Conservation (phyloP, 2,113 vertebrate species). For the Lanius ludovicianus region DNA sequence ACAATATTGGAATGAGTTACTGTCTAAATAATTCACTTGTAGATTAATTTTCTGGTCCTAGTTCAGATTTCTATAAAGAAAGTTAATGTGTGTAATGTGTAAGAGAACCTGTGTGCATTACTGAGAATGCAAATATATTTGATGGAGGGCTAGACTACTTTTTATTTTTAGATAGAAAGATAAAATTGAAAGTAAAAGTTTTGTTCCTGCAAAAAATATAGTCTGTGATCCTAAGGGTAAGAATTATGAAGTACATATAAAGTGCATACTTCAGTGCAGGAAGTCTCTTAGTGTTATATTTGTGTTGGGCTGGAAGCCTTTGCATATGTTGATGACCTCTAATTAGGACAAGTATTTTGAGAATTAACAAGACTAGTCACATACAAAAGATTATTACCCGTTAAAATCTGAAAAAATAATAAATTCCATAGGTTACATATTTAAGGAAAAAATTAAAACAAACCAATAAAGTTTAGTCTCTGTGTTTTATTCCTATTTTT, state of each 20-base stretch:
- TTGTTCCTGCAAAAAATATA: background rate
- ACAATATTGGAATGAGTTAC: background rate
- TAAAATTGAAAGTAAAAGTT: background rate
- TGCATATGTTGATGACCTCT: background rate
- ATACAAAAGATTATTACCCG: background rate
- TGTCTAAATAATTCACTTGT: background rate
- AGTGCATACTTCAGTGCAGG: background rate
- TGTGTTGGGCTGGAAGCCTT: background rate
- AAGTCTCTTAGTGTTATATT: background rate
- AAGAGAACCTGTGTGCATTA: fast-evolving
- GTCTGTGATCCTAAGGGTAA: background rate
- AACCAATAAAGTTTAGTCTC: fast-evolving
- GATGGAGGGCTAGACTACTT: background rate
- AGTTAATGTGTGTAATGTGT: background rate
- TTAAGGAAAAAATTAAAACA: background rate
- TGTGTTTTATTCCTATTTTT: background rate
- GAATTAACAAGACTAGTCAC: background rate
- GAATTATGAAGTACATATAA: background rate
- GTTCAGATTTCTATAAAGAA: background rate
- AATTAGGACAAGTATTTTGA: background rate
- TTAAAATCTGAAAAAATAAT: background rate
- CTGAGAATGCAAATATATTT: background rate
- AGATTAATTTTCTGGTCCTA: background rate
- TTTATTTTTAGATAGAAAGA: background rate
- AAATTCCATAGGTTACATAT: fast-evolving